phyloP scores from a whole-genome alignment of 2,888 invertebrate genomes.

The Epistrophe grossulariae region DNA sequence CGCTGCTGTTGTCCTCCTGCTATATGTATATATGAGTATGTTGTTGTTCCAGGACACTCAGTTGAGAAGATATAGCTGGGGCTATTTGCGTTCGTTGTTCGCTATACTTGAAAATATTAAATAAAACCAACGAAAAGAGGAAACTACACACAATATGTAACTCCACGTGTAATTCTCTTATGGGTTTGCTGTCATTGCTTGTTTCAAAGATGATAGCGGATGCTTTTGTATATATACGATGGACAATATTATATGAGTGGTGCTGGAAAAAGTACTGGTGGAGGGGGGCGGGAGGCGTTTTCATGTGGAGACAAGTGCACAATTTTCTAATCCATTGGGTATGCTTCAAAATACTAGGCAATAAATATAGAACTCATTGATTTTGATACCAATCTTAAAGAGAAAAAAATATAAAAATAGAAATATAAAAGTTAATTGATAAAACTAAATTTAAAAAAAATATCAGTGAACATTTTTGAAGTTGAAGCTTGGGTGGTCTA shows the following conservation, averaged over 20 bases:
- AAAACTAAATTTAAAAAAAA: too few relatives aligned
- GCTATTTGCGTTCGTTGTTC: slow-evolving; percentile 46
- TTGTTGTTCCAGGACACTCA: slow-evolving; percentile 29
- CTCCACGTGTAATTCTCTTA: slow-evolving; percentile 80
- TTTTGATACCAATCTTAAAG: too few relatives aligned
- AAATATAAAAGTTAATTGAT: too few relatives aligned
- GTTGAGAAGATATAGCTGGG: slow-evolving; percentile 40
- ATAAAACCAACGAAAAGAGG: slow-evolving; percentile 78
- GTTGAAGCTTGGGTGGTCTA: too few relatives aligned
- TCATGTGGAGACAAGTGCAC: slow-evolving; percentile 39
- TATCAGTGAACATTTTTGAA: too few relatives aligned
- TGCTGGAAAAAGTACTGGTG: slow-evolving; percentile 44
- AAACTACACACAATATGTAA: slow-evolving; percentile 79
- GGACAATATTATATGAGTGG: slow-evolving; percentile 55
- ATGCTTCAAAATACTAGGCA: not conserved
- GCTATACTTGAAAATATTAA: slow-evolving; percentile 57
- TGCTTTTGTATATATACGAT: not conserved
- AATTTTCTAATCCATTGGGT: slow-evolving; percentile 31
- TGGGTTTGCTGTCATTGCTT: slow-evolving; percentile 72
- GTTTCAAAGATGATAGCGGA: slow-evolving; percentile 58
- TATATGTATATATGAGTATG: not conserved
- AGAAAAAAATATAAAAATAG: too few relatives aligned
- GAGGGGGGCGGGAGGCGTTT: not conserved
- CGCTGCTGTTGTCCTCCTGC: slow-evolving; percentile 32
- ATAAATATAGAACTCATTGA: too few relatives aligned